Percentiles rank a stretch among this genome's conserved stretches.
These are phyloP conservation scores for Drosophila tsacasi DNA, from an alignment of 1,140 invertebrate species.

Conservation along the genomic window DNA sequence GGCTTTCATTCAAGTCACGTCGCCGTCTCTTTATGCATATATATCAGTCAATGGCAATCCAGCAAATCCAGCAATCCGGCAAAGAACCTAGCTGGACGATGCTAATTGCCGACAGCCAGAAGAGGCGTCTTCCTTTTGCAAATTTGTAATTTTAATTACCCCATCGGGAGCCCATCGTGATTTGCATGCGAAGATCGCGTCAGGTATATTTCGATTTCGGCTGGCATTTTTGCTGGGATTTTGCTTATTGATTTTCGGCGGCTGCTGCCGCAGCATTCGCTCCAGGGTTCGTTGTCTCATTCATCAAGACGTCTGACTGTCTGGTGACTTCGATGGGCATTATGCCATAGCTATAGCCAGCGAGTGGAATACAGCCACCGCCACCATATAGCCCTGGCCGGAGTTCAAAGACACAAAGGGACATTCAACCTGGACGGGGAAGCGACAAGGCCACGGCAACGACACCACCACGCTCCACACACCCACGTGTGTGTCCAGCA, in stretches of 20 bases:
- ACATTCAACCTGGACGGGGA: conserved; percentile 72
- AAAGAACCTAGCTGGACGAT: conserved; percentile 52
- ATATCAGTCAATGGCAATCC: conserved; percentile 49
- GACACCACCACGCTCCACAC: conserved; percentile 65
- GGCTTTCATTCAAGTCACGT: conserved; percentile 75
- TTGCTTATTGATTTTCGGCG: conserved; percentile 55
- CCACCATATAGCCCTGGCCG: conserved; percentile 30
- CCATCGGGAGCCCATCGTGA: conserved; percentile 31
- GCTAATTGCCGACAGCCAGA: conserved; percentile 70
- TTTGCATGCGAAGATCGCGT: conserved; percentile 79
- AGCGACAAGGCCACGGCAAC: conserved; percentile 74
- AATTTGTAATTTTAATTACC: conserved; percentile 76
- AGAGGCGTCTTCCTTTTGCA: conserved; percentile 46
- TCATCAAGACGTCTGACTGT: conserved; percentile 79
- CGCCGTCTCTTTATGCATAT: conserved; percentile 74
- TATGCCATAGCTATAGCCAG: conserved; percentile 66
- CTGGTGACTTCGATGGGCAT: conserved; percentile 69
- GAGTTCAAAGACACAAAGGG: conserved; percentile 82
- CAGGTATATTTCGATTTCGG: conserved; percentile 78
- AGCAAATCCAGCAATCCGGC: conserved; percentile 15
- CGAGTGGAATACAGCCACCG: conserved; percentile 6
- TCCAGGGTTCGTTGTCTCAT: conserved; percentile 76
- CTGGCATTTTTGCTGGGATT: conserved; percentile 41
- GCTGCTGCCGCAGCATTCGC: conserved; percentile 33
- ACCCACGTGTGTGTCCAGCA: conserved; percentile 65